Evolutionary conservation across 2,888 invertebrate genomes (phyloP), one percentile per base, ranked within the genome.

Genomic region (Drosophila pseudotakahashii): DNA sequence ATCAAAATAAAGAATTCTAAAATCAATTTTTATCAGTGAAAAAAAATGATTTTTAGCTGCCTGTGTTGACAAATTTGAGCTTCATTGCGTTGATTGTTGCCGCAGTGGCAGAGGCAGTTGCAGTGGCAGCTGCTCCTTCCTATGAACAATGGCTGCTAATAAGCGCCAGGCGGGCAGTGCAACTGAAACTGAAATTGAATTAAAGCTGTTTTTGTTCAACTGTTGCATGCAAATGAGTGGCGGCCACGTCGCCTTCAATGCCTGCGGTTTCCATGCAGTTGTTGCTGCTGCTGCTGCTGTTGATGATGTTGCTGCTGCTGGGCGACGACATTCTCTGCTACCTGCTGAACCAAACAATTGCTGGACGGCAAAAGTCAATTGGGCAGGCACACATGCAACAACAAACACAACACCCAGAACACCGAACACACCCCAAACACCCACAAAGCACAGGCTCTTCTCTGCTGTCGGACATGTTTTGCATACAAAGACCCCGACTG

Each of bases 141-240:
- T 36, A 19, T 13, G 30, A 63, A 71, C 86, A 82, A 85, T 82
- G 66, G 75, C 47, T 57, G 64, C 77, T 85, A 85, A 85, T 85
- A 82, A 82, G 80, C 78, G 50, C 44, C 54, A 59, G 55, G 9
- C 30, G 48, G 34, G 63, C 51, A 42, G 52, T 51, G 50, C 58
- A 58, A 72, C 64, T 66, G 57, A 45, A 61, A 72, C 68, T 74
- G 66, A 82, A 82, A 85, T 82, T 80, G 83, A 82, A 82, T 82
- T 85, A 78, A 82, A 82, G 77, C 80, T 80, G 77, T 62, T 85
- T 77, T 77, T 55, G 67, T 75, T 62, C 82, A 75, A 67, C 80
- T 62, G 73, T 61, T 80, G 81, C 85, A 82, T 82, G 81, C 81
- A 82, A 82, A 82, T 82, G 83, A 82, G 78, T 61, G 76, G 75